Base-by-base conservation (phyloP, 1,140 invertebrate genomes). In the Leptestheria dahalacensis region DNA sequence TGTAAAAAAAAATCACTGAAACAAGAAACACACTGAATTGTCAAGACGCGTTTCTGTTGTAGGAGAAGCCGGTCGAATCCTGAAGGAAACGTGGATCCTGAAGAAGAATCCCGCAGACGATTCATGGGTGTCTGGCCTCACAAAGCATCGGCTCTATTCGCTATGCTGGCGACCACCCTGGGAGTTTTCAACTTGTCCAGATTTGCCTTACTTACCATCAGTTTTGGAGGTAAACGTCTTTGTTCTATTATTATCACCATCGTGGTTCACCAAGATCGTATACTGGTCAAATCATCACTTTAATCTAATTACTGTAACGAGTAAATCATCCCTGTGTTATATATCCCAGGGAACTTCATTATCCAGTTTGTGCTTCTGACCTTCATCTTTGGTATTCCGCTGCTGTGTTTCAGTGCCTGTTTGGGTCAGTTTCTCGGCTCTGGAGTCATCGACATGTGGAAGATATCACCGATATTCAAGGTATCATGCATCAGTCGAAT, bases 391-490 rank as follows among this genome's bases (percentile, higher is more conserved):
- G 90, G 91, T 49, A 83, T 93, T 65, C 91, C 91, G 10, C 69
- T 93, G 49, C 79, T 91, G 58, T 88, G 86, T 41, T 77, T 93
- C 50, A 85, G 91, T 69, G 79, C 90, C 68, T 86, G 85, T 61
- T 73, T 92, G 46, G 91, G 91, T 2, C 86, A 91, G 70, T 83
- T 87, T 68, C 73, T 92, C 41, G 80, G 82, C 18, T 79, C 85
- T 0, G 89, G 89, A 0, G 83, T 86, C 2, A 79, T 93, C 26
- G 86, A 91, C 64, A 91, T 93, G 88, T 94, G 90, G 89, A 82
- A 78, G 64, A 91, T 94, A 65, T 91, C 88, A 50, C 91, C 91
- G 0, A 80, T 92, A 60, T 92, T 92, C 69, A 85, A 88, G 73
- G 76, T 78, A 69, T 66, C 28, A 26, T 29, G 10, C 28, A 12